Evolutionary conservation across 2,113 vertebrate species (phyloP).

Genomic region (Lamprologus speciosus): DNA sequence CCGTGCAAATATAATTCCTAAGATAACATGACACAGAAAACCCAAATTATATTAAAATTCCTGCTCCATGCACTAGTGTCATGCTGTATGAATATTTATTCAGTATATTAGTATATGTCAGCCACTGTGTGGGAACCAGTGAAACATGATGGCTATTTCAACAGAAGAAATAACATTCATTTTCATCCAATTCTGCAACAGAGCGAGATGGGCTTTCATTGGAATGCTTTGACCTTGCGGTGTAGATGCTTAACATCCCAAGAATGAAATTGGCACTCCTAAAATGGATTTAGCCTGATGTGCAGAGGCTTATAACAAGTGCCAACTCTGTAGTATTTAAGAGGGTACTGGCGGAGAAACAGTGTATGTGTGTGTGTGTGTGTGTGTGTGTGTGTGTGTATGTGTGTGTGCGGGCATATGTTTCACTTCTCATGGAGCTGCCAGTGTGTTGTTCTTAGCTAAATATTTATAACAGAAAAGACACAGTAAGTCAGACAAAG

Average conservation of each 20-base stretch:
- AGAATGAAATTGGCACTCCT: slow-evolving; percentile 56
- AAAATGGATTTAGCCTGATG: slow-evolving; percentile 61
- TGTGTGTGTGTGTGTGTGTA: neutral
- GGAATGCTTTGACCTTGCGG: slow-evolving; percentile 58
- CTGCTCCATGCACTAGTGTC: neutral
- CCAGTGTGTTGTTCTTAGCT: slow-evolving; percentile 38
- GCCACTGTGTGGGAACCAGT: slow-evolving; percentile 10
- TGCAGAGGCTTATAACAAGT: slow-evolving; percentile 48
- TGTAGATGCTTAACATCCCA: slow-evolving; percentile 57
- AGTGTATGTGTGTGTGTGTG: neutral
- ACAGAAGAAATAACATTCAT: slow-evolving; percentile 36
- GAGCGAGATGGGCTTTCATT: slow-evolving; percentile 21
- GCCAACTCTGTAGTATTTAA: slow-evolving; percentile 57
- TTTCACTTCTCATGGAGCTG: slow-evolving; percentile 22
- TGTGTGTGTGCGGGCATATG: slow-evolving; percentile 10
- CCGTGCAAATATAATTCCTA: neutral
- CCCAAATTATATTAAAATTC: neutral
- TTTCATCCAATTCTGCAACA: slow-evolving; percentile 26
- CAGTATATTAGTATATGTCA: neutral
- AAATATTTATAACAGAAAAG: slow-evolving; percentile 49
- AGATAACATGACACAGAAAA: neutral
- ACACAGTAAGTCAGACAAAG: slow-evolving; percentile 30
- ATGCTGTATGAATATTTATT: slow-evolving; percentile 4
- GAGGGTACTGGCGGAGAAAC: slow-evolving; percentile 34
- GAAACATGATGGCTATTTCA: slow-evolving; percentile 30